A percentile compares a stretch with the other conserved stretches of the same genome.
Evolutionary conservation across 2,888 invertebrate genomes (phyloP).

Genomic region (Choreutis nemorana): DNA sequence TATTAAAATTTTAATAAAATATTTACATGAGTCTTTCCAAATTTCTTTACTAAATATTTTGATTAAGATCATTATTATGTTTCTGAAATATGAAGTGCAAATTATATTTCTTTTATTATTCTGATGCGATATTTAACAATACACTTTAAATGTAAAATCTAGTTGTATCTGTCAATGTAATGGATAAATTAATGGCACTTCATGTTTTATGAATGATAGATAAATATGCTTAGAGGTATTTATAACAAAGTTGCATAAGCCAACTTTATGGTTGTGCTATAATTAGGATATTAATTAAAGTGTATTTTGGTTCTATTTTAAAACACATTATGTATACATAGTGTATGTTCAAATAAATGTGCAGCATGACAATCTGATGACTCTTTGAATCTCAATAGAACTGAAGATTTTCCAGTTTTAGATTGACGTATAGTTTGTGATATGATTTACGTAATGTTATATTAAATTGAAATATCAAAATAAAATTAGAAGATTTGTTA

Average conservation of each 20-base stretch:
- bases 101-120: no score
- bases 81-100: no score
- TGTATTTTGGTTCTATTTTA: slow-evolving; percentile 1
- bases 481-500: no score
- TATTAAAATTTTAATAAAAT: no score
- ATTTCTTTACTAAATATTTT: no score
- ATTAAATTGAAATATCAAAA: no score
- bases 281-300: slow-evolving; percentile 13
- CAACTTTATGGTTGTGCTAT: slow-evolving; percentile 55
- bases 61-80: no score
- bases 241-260: slow-evolving; percentile 35
- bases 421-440: neutral
- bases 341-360: slow-evolving; percentile 1
- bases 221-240: slow-evolving; percentile 39
- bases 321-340: slow-evolving; percentile 3
- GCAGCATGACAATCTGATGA: neutral
- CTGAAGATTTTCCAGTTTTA: neutral
- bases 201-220: neutral
- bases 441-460: neutral
- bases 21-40: no score
- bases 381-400: slow-evolving; percentile 1
- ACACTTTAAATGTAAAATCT: no score
- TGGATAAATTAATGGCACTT: neutral
- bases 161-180: neutral
- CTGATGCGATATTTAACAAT: no score